These are phyloP conservation scores for Zalophus californianus DNA, from an alignment of 2,797 vertebrate genomes.

Conservation along the genomic window DNA sequence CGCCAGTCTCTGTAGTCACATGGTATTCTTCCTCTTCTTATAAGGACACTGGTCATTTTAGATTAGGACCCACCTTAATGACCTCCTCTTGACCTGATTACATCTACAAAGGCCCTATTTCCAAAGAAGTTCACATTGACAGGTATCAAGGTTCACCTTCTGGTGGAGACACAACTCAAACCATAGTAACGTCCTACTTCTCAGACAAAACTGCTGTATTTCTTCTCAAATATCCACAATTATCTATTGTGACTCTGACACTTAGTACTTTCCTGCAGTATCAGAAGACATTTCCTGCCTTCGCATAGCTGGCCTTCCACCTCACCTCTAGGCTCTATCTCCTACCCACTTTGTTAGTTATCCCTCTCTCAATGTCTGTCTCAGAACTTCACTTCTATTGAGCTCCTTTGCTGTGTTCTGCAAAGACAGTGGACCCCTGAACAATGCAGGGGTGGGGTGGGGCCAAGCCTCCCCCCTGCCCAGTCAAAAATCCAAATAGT, in stretches of 20 bases:
- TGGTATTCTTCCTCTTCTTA: background rate
- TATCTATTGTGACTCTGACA: background rate
- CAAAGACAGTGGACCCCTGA: background rate
- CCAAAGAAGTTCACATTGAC: background rate
- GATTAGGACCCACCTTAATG: background rate
- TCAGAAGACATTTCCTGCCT: background rate
- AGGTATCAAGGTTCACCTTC: background rate
- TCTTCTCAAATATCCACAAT: background rate
- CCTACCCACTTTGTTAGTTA: background rate
- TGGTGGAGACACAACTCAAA: background rate
- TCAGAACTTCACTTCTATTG: background rate
- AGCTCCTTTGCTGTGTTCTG: slow-evolving; percentile 4
- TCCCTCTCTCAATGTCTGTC: background rate
- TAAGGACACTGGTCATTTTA: background rate
- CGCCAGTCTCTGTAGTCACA: background rate
- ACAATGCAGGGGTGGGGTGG: background rate
- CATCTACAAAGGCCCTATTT: background rate
- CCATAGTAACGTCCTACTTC: background rate
- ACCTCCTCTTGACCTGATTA: background rate
- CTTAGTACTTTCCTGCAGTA: too few relatives aligned
- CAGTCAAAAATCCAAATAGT: background rate
- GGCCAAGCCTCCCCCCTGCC: background rate
- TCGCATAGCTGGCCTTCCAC: too few relatives aligned
- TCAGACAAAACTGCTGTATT: background rate
- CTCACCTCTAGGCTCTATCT: background rate